A percentile compares a stretch with the other conserved stretches of the same genome.
Conservation (phyloP, 2,797 vertebrate genomes). For the Caiman crocodilus region DNA sequence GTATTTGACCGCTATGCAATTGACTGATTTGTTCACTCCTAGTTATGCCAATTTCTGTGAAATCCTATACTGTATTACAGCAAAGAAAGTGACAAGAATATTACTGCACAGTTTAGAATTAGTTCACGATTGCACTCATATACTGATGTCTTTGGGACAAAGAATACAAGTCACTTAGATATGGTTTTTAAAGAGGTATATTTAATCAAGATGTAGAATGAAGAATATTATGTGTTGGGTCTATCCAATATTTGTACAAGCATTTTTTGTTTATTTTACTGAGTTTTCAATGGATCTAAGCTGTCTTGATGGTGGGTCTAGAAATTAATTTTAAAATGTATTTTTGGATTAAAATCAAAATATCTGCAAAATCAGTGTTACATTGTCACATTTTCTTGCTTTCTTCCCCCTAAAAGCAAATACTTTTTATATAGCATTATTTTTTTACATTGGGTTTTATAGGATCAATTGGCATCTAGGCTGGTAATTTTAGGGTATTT, state of each 20-base stretch:
- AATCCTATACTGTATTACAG: constrained; percentile 37
- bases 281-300: neutral
- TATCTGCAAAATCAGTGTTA: neutral
- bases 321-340: neutral
- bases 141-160: neutral
- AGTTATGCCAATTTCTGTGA: constrained; percentile 61
- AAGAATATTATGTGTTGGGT: neutral
- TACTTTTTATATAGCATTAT: neutral
- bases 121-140: neutral
- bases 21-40: constrained; percentile 59
- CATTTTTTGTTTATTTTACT: neutral
- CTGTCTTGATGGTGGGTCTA: neutral
- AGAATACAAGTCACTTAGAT: neutral
- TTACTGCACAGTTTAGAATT: neutral
- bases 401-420: neutral
- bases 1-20: constrained; percentile 33
- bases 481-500: neutral
- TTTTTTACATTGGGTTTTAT: neutral
- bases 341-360: constrained; percentile 16
- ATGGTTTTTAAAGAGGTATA: neutral
- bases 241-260: neutral
- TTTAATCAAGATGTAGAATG: neutral
- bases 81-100: rapidly evolving
- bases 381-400: neutral
- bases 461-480: neutral